Percentiles rank a stretch among this genome's conserved stretches.
Conservation (phyloP, 2,888 invertebrate species). For the Leptogaster cylindrica region DNA sequence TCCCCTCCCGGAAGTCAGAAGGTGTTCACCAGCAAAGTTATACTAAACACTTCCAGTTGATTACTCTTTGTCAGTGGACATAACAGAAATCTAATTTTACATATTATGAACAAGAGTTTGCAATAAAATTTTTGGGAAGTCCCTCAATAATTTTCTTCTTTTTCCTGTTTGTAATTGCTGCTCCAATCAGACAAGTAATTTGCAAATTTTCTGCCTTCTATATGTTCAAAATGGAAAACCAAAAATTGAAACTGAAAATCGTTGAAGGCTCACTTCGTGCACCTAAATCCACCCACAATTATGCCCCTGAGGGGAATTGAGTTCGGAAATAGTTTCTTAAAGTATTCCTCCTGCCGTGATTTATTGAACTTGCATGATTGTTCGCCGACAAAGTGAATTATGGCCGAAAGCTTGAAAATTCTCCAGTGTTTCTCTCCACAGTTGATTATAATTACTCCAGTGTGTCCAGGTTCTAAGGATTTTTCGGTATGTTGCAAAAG, state of each 20-base stretch:
- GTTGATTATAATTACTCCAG: conserved; percentile 11
- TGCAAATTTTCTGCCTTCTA: conserved; percentile 5
- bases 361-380: conserved; percentile 19
- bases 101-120: too few relatives aligned
- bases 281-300: background rate
- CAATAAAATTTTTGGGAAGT: too few relatives aligned
- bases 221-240: background rate
- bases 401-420: background rate
- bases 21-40: too few relatives aligned
- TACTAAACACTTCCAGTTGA: too few relatives aligned
- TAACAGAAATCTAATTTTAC: too few relatives aligned
- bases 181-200: conserved; percentile 9
- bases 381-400: conserved; percentile 9
- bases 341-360: conserved; percentile 4
- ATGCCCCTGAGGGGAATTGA: background rate
- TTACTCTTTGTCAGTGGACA: too few relatives aligned
- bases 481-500: conserved; percentile 6
- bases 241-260: background rate
- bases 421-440: conserved; percentile 7
- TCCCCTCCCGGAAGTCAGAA: too few relatives aligned
- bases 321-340: conserved; percentile 9
- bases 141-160: too few relatives aligned
- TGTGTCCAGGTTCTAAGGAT: background rate
- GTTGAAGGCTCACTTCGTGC: background rate
- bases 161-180: too few relatives aligned